Evolutionary conservation across 2,113 vertebrate species (phyloP).

Genomic region (Pygathrix nemaeus): DNA sequence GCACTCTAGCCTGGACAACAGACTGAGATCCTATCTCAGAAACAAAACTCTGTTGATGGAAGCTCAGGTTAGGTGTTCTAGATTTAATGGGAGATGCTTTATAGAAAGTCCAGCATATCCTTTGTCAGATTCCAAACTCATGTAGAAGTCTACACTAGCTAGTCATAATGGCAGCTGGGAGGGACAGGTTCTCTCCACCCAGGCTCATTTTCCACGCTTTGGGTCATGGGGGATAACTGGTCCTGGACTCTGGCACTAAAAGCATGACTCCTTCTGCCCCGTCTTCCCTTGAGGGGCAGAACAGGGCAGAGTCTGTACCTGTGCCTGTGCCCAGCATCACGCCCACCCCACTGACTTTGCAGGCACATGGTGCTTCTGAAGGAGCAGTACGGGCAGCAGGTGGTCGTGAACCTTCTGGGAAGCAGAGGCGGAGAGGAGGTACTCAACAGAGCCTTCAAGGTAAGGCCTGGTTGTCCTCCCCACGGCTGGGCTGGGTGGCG

Average conservation of each 20-base stretch:
- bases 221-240: too few relatives aligned
- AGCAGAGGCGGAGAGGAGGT: slow-evolving; percentile 89
- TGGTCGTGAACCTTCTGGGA: slow-evolving; percentile 88
- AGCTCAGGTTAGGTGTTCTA: neutral
- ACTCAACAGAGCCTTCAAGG: slow-evolving; percentile 89
- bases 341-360: slow-evolving; percentile 59
- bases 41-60: neutral
- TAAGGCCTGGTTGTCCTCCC: slow-evolving; percentile 56
- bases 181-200: neutral
- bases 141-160: neutral
- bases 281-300: neutral
- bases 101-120: neutral
- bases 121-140: accelerated
- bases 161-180: too few relatives aligned
- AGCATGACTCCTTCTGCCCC: neutral
- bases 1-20: too few relatives aligned
- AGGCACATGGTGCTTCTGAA: slow-evolving; percentile 90
- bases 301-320: neutral
- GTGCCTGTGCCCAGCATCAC: neutral
- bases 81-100: neutral
- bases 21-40: too few relatives aligned
- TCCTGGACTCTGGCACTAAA: neutral
- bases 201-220: neutral
- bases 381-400: slow-evolving; percentile 89
- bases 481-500: accelerated